Conservation (phyloP, 92 coral and sea anemone species). For the Virgularia gustaviana region DNA sequence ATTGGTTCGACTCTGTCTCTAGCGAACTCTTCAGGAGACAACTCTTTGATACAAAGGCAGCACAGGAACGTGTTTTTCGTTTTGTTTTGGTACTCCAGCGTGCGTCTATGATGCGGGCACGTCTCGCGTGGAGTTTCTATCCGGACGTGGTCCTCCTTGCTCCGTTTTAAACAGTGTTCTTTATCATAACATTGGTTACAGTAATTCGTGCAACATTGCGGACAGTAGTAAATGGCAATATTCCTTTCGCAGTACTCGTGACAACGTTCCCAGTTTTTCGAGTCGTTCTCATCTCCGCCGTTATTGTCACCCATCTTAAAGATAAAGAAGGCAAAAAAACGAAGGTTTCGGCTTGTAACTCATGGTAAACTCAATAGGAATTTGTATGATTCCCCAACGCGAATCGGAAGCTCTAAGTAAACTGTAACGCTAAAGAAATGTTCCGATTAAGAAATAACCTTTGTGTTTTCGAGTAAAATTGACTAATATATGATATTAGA, state of each 20-base stretch:
- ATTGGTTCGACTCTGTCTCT: slow-evolving; percentile 13
- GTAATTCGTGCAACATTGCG: slow-evolving; percentile 88
- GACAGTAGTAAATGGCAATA: slow-evolving; percentile 75
- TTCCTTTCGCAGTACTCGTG: slow-evolving; percentile 78
- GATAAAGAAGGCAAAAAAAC: background rate
- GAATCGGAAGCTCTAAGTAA: no score
- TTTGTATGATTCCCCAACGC: no score
- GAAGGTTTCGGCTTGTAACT: no score
- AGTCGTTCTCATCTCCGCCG: background rate
- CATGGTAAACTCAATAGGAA: no score
- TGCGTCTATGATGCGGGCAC: slow-evolving; percentile 71
- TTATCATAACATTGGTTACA: slow-evolving; percentile 75
- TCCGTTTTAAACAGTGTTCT: slow-evolving; percentile 72
- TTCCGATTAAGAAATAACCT: no score
- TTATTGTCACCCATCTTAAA: slow-evolving; percentile 5
- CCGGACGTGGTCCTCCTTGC: slow-evolving; percentile 74
- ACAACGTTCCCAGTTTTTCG: slow-evolving; percentile 43
- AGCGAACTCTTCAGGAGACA: slow-evolving; percentile 30
- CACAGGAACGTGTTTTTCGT: slow-evolving; percentile 13
- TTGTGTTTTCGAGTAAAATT: no score
- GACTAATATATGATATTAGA: no score
- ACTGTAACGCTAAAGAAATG: no score
- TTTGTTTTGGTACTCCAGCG: slow-evolving; percentile 66
- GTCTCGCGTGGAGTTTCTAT: slow-evolving; percentile 60
- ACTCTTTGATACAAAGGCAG: slow-evolving; percentile 27